Percentiles rank a stretch among this genome's conserved stretches.
phyloP scores from a whole-genome alignment of 1,140 invertebrate species.

The Nasonia giraulti region DNA sequence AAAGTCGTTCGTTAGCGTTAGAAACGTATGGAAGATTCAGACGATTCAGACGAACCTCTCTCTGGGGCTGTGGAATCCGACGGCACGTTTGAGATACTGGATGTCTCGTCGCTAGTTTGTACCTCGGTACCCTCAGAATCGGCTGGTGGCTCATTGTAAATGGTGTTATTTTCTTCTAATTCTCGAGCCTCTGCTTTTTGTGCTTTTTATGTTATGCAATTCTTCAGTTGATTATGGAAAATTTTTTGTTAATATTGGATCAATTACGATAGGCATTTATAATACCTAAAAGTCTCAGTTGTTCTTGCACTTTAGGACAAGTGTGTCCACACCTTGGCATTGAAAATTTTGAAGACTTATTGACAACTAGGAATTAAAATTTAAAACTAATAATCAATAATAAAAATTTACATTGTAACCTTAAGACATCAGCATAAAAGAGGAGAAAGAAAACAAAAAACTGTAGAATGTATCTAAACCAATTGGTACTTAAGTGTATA shows the following conservation, averaged over 20 bases:
- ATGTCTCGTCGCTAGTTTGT: neutral
- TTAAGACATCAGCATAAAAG: neutral
- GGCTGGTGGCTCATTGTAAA: neutral
- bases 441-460: constrained; percentile 23
- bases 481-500: neutral
- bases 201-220: neutral
- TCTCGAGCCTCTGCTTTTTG: neutral
- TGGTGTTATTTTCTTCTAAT: neutral
- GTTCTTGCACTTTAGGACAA: constrained; percentile 5
- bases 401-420: constrained; percentile 18
- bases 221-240: neutral
- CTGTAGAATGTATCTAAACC: neutral
- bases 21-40: too few species aligned
- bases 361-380: neutral
- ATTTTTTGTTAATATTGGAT: neutral
- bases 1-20: too few species aligned
- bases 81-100: too few species aligned
- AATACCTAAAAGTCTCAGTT: neutral
- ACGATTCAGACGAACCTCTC: too few species aligned
- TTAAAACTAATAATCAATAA: neutral
- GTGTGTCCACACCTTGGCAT: constrained; percentile 7
- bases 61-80: too few species aligned
- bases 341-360: neutral
- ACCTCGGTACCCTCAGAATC: neutral
- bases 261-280: neutral